Conservation (phyloP, 2,888 invertebrate species). For the Acronicta leporina region DNA sequence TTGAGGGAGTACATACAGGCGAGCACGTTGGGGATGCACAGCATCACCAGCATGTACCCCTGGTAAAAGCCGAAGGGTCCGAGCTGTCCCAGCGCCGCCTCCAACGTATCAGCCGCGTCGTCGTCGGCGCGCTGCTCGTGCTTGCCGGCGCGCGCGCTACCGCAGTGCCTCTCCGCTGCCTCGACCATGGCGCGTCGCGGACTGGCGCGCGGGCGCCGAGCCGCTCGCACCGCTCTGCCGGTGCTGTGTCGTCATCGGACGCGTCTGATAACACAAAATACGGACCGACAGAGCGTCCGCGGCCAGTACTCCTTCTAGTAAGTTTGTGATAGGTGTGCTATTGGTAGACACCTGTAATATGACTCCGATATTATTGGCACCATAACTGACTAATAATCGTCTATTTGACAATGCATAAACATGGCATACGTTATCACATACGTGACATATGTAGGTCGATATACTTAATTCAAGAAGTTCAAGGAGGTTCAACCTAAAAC, state of each 20-base stretch:
- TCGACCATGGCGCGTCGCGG: constrained; percentile 22
- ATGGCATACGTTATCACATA: too few relatives aligned
- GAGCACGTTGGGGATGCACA: constrained; percentile 85
- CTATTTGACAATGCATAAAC: too few relatives aligned
- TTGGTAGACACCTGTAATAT: constrained; percentile 13
- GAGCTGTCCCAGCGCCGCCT: constrained; percentile 74
- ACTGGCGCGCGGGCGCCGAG: constrained; percentile 5
- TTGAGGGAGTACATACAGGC: constrained; percentile 87
- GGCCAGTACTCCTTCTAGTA: not conserved
- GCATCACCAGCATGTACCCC: constrained; percentile 73
- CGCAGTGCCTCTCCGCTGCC: not conserved
- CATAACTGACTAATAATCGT: too few relatives aligned
- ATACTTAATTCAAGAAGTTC: too few relatives aligned
- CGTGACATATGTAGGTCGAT: too few relatives aligned
- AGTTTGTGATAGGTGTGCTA: not conserved
- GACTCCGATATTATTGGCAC: not conserved
- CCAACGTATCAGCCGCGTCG: constrained; percentile 65
- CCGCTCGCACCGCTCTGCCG: not conserved
- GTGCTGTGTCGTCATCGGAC: constrained; percentile 9
- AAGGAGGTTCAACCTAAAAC: too few relatives aligned
- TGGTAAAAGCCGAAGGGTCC: constrained; percentile 84
- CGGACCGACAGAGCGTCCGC: not conserved
- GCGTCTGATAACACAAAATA: constrained; percentile 28
- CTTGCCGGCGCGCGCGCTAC: constrained; percentile 22
- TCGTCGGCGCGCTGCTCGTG: constrained; percentile 10